Conservation (phyloP, 2,113 vertebrate species). For the Gymnarchus niloticus region DNA sequence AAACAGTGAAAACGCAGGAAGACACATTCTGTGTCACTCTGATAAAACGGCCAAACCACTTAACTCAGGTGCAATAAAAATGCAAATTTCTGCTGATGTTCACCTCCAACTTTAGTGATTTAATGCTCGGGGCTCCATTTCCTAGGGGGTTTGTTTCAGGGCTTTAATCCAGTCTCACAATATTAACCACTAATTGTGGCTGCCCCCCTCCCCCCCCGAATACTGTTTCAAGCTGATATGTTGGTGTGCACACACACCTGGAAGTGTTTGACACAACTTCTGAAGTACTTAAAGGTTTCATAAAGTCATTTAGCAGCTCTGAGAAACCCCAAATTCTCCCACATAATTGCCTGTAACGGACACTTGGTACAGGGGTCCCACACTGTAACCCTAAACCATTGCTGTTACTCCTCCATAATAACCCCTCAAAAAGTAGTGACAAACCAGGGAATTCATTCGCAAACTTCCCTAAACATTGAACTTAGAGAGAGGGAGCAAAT, state of each 20-base stretch:
- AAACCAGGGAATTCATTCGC: too few species aligned
- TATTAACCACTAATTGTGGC: constrained; percentile 75
- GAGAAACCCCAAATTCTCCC: neutral
- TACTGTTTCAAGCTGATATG: too few species aligned
- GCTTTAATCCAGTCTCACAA: constrained; percentile 71
- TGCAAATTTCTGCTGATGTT: constrained; percentile 95
- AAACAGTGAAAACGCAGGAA: constrained; percentile 33
- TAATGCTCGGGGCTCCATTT: constrained; percentile 38
- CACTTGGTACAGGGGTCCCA: neutral
- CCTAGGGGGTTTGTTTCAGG: constrained; percentile 70
- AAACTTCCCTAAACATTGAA: too few species aligned
- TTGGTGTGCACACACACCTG: neutral
- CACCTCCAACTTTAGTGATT: constrained; percentile 88
- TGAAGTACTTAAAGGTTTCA: neutral
- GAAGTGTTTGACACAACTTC: neutral
- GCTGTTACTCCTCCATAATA: neutral
- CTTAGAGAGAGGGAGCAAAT: too few species aligned
- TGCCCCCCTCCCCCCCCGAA: constrained; percentile 53
- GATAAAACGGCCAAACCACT: constrained; percentile 62
- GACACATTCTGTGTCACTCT: constrained; percentile 48
- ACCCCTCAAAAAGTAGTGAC: neutral
- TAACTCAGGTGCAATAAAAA: constrained; percentile 97
- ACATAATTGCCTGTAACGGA: neutral
- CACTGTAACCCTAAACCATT: neutral
- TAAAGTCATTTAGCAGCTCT: neutral